A percentile compares a stretch with the other conserved stretches of the same genome.
Evolutionary conservation across 2,113 vertebrate species (phyloP).

Genomic region (Sinocyclocheilus rhinocerous): DNA sequence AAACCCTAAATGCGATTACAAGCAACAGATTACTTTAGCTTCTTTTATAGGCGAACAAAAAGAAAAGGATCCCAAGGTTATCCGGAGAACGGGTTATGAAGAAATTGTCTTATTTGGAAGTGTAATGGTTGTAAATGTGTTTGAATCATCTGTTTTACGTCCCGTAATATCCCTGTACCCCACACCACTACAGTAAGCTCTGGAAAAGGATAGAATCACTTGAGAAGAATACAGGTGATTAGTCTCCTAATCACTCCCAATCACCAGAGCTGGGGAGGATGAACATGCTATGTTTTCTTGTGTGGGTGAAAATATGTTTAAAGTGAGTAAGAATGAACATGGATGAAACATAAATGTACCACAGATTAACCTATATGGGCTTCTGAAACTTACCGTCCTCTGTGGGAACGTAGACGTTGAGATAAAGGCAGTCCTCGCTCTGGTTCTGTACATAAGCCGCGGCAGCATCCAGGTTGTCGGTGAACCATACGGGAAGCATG

Average conservation of each 20-base stretch:
- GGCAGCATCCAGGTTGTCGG: constrained; percentile 89
- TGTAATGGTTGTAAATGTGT: background rate
- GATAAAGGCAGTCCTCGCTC: constrained; percentile 93
- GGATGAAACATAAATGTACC: background rate
- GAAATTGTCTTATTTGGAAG: background rate
- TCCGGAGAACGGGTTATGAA: background rate
- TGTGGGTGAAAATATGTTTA: background rate
- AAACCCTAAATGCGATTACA: background rate
- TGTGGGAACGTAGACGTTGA: constrained; percentile 91
- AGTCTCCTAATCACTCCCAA: background rate
- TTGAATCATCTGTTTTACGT: background rate
- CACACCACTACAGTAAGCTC: background rate
- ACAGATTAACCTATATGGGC: background rate
- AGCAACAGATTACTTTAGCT: background rate
- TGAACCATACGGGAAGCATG: constrained; percentile 94
- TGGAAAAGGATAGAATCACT: background rate
- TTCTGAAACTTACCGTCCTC: constrained; percentile 87
- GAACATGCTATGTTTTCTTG: background rate
- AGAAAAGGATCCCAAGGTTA: constrained; percentile 17
- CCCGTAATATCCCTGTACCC: background rate
- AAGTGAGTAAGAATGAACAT: constrained; percentile 9
- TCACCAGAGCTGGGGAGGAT: background rate
- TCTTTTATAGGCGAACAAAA: constrained; percentile 5
- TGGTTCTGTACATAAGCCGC: constrained; percentile 90
- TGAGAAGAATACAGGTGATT: constrained; percentile 14